Base-by-base conservation (phyloP, 2,797 vertebrate genomes). In the Triplophysa yarkandensis region DNA sequence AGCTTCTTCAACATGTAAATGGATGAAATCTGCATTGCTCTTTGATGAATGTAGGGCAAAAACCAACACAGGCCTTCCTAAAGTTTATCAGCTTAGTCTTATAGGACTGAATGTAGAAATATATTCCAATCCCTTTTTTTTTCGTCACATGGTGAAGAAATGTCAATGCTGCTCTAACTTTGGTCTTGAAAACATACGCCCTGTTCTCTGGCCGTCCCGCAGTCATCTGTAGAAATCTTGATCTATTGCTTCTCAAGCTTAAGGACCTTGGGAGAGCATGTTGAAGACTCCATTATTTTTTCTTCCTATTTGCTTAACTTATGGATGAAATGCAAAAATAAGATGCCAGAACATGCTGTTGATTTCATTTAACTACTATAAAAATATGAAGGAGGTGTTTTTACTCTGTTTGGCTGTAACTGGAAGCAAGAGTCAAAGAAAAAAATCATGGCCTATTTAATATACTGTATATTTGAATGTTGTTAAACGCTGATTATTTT, bases 41-140 rank as follows among this genome's bases (percentile, higher is more conserved):
- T 87, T 70, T 76, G 76, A 82, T 89, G 91, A 91, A 92, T 92
- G 90, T 92, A 91, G 85, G 86, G 84, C 82, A 83, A 84, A 86
- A 81, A 82, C 85, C 83, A 81, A 83, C 82, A 79, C 78, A 85
- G 66, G 71, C 84, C 87, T 77, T 63, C 73, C 77, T 32, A 52
- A 70, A 34, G 80, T 83, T 74, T 79, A 58, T 81, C 82, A 80
- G 60, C 75, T 83, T 66, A 71, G 77, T 80, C 80, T 74, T 75
- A 81, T 57, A 41, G 54, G 72, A 62, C 77, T 73, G 79, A 73
- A 81, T 81, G 82, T 88, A 74, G 79, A 80, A 85, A 64, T 83
- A 64, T 82, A 80, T 82, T 83, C 84, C 60, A 43, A 48, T 50
- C 64, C 65, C 63, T 3, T 71, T 83, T 30, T 77, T 82, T 80